Base-by-base conservation (phyloP, 1,140 invertebrate species). In the Brachionus rubens region DNA sequence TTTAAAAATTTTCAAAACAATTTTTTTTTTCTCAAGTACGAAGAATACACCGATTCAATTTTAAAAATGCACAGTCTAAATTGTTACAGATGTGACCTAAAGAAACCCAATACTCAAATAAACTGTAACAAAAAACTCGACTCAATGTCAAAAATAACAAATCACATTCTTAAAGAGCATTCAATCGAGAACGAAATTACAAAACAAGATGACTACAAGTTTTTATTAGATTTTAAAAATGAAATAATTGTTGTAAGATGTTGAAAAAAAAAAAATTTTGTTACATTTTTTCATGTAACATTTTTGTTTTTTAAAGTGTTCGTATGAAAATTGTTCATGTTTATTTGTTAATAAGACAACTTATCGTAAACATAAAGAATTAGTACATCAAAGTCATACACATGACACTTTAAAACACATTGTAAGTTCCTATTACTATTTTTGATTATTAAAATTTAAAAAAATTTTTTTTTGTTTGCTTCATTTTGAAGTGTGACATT, bases 101-200 rank as follows among this genome's bases (percentile, higher is more conserved):
- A 10, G 19, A n/a, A 6, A 21, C 1, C 9, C 9, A 5, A 46
- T 3, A 14, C 9, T 46, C 3, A 14, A 7, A 14, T 14, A 14
- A 46, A 7, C 3, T 65, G 59, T 28, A 36, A 36, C 19, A 65
- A 43, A 43, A 65, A 65, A 43, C 5, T 46, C 10, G 59, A 65
- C 16, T 24, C 33, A 14, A 24, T 65, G 1, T 30, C 9, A 19
- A 65, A 65, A 46, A 65, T 65, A 41, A 28, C 41, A 6, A 65
- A 10, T 14, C 59, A 65, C 16, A 65, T 65, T 14, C 24, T 65
- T 30, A 62, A 62, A 40, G 56, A 62, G 56, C 56, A 62, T 19
- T 16, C 33, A 1, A 3, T 36, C 14, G 26, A 62, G 2, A 28
- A 59, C 28, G 28, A 16, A 36, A 59, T 59, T 2, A 33, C 30